These are phyloP conservation scores for Agrotis ipsilon DNA, from an alignment of 2,888 invertebrate species.

Conservation along the genomic window DNA sequence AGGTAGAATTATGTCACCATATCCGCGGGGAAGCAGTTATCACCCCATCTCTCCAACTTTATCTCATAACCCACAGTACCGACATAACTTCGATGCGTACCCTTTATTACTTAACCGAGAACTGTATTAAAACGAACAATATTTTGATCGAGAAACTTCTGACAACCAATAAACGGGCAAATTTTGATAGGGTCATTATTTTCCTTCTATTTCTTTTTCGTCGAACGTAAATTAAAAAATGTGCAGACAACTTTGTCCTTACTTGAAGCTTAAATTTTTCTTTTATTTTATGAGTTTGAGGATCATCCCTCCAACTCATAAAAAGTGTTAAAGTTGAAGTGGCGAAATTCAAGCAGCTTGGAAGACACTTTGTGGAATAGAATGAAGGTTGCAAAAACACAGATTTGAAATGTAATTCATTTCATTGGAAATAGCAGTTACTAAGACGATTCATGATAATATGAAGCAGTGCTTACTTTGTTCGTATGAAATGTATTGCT, in stretches of 20 bases:
- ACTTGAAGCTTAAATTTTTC: slow-evolving; percentile 33
- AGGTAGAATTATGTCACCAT: slow-evolving; percentile 6
- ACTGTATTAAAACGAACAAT: slow-evolving; percentile 49
- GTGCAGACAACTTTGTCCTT: slow-evolving; percentile 9
- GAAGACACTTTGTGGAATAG: slow-evolving; percentile 5
- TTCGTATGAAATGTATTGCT: too few species aligned
- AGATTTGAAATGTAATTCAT: not conserved
- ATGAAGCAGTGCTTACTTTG: too few species aligned
- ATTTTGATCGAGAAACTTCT: slow-evolving; percentile 51
- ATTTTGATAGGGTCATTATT: slow-evolving; percentile 19
- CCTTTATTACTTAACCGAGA: slow-evolving; percentile 45
- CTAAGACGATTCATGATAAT: too few species aligned
- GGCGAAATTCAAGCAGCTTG: slow-evolving; percentile 33
- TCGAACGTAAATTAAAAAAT: slow-evolving; percentile 17
- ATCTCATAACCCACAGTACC: slow-evolving; percentile 34
- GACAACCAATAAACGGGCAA: slow-evolving; percentile 43
- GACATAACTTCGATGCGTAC: slow-evolving; percentile 41
- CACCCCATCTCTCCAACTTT: slow-evolving; percentile 53
- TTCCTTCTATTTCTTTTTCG: slow-evolving; percentile 17
- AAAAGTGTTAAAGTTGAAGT: slow-evolving; percentile 38
- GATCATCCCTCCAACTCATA: slow-evolving; percentile 29
- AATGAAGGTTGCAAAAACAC: not conserved
- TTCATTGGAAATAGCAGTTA: not conserved
- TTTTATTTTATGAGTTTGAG: slow-evolving; percentile 41
- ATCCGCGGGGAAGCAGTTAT: slow-evolving; percentile 45